Base-by-base conservation (phyloP, 2,797 vertebrate species). In the Spea hammondii region DNA sequence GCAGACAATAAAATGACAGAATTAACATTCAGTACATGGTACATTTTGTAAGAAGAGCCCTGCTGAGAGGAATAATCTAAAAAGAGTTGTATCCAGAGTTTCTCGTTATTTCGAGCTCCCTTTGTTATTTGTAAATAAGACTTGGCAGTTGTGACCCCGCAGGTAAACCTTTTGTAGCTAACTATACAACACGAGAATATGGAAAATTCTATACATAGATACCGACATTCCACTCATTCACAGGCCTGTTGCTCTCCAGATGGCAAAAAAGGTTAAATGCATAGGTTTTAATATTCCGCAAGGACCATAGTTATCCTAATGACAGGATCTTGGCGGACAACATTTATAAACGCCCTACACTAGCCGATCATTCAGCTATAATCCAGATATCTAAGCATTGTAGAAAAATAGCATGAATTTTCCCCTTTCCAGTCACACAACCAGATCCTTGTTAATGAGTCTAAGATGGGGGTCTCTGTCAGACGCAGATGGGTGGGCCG, bases 21-120 rank as follows among this genome's bases (percentile, higher is more conserved):
- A 77, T 81, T 81, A 81, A 47, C 68, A 77, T 72, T 77, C 69
- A 62, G 71, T 62, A 44, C 55, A 77, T 68, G 45, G 65, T 73
- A 72, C 79, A 48, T 47, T 76, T 53, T 76, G 51, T 76, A 76
- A 66, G 73, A 55, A 76, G 47, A 60, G 50, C 69, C 74, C 74
- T 64, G 70, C 79, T 73, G 70, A 68, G 75, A 60, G 48, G 60
- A 59, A 55, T 70, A 73, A 77, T 82, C 57, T 54, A 55, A 68
- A 72, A 74, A 72, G 74, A 9, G 55, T 82, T 45, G 65, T 74
- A 65, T 72, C 75, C 75, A 14, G 55, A 13, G 32, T 10, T 62
- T 70, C 49, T 55, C 10, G 8, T 64, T 32, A 74, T 44, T 53
- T 62, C 59, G 12, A 48, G 17, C 54, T 45, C 10, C n/a, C 48